Conservation (phyloP, 2,797 vertebrate genomes). For the Clarias laeviceps region DNA sequence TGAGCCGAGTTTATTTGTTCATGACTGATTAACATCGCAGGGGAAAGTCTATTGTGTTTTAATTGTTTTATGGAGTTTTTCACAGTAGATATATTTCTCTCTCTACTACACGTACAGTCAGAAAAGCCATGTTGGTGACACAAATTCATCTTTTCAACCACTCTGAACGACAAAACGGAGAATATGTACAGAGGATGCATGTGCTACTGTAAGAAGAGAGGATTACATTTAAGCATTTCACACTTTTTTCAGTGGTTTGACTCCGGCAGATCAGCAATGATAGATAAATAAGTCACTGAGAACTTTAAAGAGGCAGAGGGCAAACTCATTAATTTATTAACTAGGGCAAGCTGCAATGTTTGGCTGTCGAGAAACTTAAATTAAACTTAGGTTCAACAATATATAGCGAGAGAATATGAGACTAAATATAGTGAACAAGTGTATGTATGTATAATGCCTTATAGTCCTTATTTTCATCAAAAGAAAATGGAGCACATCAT, state of each 20-base stretch:
- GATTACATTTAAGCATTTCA: not conserved
- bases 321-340: not conserved
- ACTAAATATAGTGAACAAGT: not conserved
- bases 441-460: not conserved
- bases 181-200: not conserved
- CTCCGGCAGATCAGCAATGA: not conserved
- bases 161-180: too few relatives aligned
- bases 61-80: not conserved
- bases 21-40: constrained; percentile 9
- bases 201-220: not conserved
- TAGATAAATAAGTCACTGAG: not conserved
- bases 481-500: not conserved
- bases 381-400: not conserved
- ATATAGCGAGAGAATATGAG: not conserved
- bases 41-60: not conserved
- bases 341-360: not conserved
- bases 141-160: not conserved
- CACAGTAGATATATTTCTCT: not conserved
- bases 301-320: not conserved
- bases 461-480: not conserved
- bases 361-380: not conserved
- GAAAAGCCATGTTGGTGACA: not conserved
- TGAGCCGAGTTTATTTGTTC: not conserved
- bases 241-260: not conserved
- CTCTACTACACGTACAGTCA: not conserved